phyloP scores from a whole-genome alignment of 2,888 invertebrate species.

The Tiliacea aurago region DNA sequence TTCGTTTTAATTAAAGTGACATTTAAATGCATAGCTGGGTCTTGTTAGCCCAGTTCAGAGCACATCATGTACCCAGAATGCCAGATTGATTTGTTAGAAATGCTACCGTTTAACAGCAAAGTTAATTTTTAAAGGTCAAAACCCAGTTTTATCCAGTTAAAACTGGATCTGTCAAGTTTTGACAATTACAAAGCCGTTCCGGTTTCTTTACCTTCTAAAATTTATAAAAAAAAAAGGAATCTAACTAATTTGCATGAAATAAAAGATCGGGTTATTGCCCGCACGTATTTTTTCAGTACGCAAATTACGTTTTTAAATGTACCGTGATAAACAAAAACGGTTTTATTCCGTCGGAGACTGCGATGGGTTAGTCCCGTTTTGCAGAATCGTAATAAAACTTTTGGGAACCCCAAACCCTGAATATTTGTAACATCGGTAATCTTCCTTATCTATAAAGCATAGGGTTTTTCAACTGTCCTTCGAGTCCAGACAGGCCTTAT shows the following conservation, averaged over 20 bases:
- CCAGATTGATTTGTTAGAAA: slow-evolving; percentile 23
- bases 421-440: background rate
- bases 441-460: background rate
- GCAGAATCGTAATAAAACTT: background rate
- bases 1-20: slow-evolving; percentile 56
- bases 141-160: slow-evolving; percentile 29
- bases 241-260: slow-evolving; percentile 35
- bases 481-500: background rate
- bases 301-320: slow-evolving; percentile 6
- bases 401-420: background rate
- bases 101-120: slow-evolving; percentile 17
- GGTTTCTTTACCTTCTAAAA: slow-evolving; percentile 10
- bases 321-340: background rate
- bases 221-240: slow-evolving; percentile 38
- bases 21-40: slow-evolving; percentile 45
- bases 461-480: background rate
- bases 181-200: slow-evolving; percentile 9
- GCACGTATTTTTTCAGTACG: slow-evolving; percentile 4
- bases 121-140: slow-evolving; percentile 11
- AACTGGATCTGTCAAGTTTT: slow-evolving; percentile 9
- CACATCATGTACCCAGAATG: slow-evolving; percentile 1
- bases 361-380: background rate
- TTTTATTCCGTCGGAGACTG: background rate
- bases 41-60: slow-evolving; percentile 21
- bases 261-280: slow-evolving; percentile 16